Conservation (phyloP, 2,797 vertebrate genomes). For the Linurgus olivaceus region DNA sequence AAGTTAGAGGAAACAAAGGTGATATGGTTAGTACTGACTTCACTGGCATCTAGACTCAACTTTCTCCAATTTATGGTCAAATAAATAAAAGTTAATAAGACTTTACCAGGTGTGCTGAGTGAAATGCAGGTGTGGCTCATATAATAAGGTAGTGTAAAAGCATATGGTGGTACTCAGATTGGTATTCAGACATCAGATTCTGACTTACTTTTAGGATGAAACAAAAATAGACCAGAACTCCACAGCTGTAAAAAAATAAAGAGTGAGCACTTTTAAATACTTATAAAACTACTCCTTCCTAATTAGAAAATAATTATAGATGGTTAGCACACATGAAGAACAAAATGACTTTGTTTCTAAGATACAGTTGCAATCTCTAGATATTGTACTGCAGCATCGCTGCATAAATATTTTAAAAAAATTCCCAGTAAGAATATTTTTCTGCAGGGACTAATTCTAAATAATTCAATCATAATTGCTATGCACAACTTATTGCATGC, state of each 20-base stretch:
- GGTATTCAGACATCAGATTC: neutral
- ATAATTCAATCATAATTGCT: neutral
- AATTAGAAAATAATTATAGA: neutral
- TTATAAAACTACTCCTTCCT: neutral
- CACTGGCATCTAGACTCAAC: neutral
- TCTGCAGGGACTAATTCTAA: neutral
- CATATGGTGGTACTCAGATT: neutral
- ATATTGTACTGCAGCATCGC: neutral
- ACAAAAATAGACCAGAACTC: neutral
- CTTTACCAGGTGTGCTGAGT: neutral
- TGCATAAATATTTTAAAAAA: neutral
- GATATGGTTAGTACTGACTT: neutral
- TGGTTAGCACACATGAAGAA: neutral
- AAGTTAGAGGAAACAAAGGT: neutral
- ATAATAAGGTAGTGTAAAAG: neutral
- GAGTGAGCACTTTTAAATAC: neutral
- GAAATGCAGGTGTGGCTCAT: accelerated
- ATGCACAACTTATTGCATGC: neutral
- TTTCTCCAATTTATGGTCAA: neutral
- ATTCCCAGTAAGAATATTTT: neutral
- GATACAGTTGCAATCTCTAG: neutral
- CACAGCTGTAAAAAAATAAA: neutral
- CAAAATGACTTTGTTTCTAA: neutral
- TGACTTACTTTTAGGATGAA: neutral
- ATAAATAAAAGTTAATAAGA: neutral